Evolutionary conservation across 1,140 invertebrate genomes (phyloP).

Genomic region (Calephelis virginiensis): DNA sequence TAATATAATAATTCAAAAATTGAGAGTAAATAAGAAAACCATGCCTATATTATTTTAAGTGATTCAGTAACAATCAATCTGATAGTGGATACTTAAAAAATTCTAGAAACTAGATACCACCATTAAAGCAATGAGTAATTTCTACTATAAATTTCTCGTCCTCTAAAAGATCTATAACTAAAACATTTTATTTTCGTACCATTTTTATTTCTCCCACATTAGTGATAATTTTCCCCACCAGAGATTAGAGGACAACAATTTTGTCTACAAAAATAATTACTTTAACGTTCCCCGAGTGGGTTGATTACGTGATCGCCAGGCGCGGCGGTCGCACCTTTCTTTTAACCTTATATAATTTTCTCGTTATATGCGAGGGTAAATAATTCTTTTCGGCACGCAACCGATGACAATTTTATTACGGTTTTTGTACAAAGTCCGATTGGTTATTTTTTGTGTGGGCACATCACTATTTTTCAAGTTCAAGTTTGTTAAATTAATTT

Average conservation of each 20-base stretch:
- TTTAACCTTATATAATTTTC: constrained; percentile 12
- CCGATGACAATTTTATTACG: constrained; percentile 11
- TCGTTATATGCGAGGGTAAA: constrained; percentile 9
- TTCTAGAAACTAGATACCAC: too few relatives aligned
- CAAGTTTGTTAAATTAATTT: not conserved
- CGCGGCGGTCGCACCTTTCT: constrained; percentile 7
- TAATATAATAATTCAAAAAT: too few relatives aligned
- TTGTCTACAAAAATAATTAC: constrained; percentile 6
- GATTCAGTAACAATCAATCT: too few relatives aligned
- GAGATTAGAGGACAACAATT: constrained; percentile 3
- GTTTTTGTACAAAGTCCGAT: constrained; percentile 1
- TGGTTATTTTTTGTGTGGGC: not conserved
- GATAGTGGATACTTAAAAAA: too few relatives aligned
- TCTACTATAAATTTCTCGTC: too few relatives aligned
- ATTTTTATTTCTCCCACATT: constrained; percentile 4
- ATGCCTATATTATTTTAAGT: too few relatives aligned
- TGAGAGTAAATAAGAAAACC: too few relatives aligned
- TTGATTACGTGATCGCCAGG: constrained; percentile 5
- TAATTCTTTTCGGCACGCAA: not conserved
- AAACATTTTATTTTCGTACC: too few relatives aligned
- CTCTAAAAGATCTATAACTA: too few relatives aligned
- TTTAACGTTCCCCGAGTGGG: constrained; percentile 1
- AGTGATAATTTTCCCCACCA: not conserved
- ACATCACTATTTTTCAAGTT: not conserved
- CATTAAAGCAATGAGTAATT: too few relatives aligned